Conservation (phyloP, 2,888 invertebrate species). For the Holacanthella duospinosa region DNA sequence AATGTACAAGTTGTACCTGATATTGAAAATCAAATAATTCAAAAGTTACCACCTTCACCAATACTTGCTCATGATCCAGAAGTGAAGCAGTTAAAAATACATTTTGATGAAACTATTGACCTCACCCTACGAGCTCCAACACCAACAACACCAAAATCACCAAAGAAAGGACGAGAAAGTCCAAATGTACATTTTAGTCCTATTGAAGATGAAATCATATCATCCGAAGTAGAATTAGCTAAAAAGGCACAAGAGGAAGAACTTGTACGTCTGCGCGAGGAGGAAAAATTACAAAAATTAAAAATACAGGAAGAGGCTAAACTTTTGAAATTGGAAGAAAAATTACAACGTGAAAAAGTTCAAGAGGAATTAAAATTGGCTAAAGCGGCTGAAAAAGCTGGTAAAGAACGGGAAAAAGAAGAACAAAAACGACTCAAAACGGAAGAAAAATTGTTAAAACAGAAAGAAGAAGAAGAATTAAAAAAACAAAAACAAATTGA, state of each 20-base stretch:
- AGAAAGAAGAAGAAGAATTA: constrained; percentile 9
- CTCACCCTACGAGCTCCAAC: background rate
- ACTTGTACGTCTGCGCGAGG: background rate
- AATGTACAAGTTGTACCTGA: no score
- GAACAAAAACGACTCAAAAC: background rate
- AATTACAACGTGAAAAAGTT: constrained; percentile 42
- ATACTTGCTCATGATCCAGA: background rate
- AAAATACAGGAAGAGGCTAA: constrained; percentile 18
- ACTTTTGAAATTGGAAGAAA: constrained; percentile 36
- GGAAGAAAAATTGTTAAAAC: background rate
- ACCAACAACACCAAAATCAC: background rate
- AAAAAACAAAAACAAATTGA: constrained; percentile 7
- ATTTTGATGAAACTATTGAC: constrained; percentile 9
- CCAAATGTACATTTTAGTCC: no score
- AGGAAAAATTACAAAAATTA: constrained; percentile 7
- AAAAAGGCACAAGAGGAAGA: background rate
- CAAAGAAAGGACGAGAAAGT: background rate
- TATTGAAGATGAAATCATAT: background rate
- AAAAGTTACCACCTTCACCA: background rate
- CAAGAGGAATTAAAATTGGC: constrained; percentile 38
- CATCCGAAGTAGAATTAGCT: background rate
- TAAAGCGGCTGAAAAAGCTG: constrained; percentile 39
- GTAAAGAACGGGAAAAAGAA: constrained; percentile 13
- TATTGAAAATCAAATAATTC: no score
- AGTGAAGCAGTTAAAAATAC: background rate